Conservation (phyloP, 1,140 invertebrate genomes). For the Vanessa tameamea region DNA sequence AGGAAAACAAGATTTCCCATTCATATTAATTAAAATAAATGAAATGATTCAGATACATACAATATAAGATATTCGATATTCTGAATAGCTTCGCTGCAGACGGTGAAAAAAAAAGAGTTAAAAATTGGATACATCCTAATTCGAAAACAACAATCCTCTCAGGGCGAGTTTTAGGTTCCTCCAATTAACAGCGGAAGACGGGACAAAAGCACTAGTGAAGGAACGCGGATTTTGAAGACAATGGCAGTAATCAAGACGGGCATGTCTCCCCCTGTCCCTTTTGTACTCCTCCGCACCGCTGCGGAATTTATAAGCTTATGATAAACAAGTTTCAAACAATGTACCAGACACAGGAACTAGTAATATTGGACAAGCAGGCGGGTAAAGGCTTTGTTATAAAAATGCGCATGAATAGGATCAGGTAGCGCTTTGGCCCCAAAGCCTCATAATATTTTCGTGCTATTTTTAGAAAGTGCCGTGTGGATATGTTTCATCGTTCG, state of each 20-base stretch:
- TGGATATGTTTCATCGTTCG: not conserved
- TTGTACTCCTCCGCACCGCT: conserved; percentile 33
- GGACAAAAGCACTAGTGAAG: conserved; percentile 57
- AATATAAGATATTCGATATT: too few relatives aligned
- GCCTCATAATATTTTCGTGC: conserved; percentile 5
- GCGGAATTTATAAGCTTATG: conserved; percentile 59
- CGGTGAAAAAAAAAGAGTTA: too few relatives aligned
- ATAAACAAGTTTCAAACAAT: conserved; percentile 51
- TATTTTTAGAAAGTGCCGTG: conserved; percentile 8
- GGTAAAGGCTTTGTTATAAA: conserved; percentile 22
- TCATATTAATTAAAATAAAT: too few relatives aligned
- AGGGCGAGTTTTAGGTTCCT: conserved; percentile 48
- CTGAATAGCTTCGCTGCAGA: not conserved
- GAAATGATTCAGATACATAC: not conserved
- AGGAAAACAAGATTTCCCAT: too few relatives aligned
- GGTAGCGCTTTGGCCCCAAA: conserved; percentile 3
- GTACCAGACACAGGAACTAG: conserved; percentile 26
- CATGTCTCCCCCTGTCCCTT: conserved; percentile 22
- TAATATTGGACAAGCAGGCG: conserved; percentile 25
- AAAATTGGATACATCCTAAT: not conserved
- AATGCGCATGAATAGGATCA: conserved; percentile 26
- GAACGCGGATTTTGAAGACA: conserved; percentile 62
- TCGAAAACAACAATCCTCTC: conserved; percentile 14
- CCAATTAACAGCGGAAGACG: conserved; percentile 56
- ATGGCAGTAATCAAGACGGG: conserved; percentile 61